Base-by-base conservation (phyloP, 1,140 invertebrate species). In the Dufourea novaeangliae region DNA sequence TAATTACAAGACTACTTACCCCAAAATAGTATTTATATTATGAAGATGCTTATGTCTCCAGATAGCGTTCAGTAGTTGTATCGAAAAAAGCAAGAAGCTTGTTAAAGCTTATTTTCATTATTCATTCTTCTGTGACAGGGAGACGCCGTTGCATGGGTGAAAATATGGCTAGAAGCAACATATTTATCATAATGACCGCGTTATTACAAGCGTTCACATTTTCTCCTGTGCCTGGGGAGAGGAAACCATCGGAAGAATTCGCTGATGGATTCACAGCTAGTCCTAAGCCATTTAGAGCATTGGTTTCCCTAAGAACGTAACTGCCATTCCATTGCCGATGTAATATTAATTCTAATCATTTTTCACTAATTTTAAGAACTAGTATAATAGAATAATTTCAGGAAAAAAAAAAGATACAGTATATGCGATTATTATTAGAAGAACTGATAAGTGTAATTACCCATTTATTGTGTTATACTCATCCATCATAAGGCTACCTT, bases 81-180 rank as follows among this genome's bases (percentile, higher is more conserved):
- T n/a, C n/a, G n/a, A n/a, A n/a, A n/a, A n/a, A n/a, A n/a, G n/a
- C n/a, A n/a, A n/a, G n/a, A n/a, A n/a, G n/a, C n/a, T n/a, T n/a
- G n/a, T n/a, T n/a, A n/a, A n/a, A n/a, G n/a, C n/a, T n/a, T n/a
- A n/a, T n/a, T n/a, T n/a, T n/a, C n/a, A n/a, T n/a, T n/a, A n/a
- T n/a, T n/a, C n/a, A n/a, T n/a, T 73, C 52, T 62, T 66, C 68
- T 84, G 25, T 57, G 3, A 34, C 80, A 95, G 95, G 95, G 14
- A 97, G 96, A 85, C 95, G 96, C 88, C 94, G 96, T 50, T 98
- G 97, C 86, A 95, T 98, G 87, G 97, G 97, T 12, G 97, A 98
- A 92, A 92, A 95, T 25, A 88, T 98, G 64, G 97, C 97, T 1
- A 95, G 95, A 83, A 95, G 96, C 75, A 98, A 98, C 84, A 93